These are phyloP conservation scores for Denticeps clupeoides DNA, from an alignment of 2,797 vertebrate species.

Conservation along the genomic window DNA sequence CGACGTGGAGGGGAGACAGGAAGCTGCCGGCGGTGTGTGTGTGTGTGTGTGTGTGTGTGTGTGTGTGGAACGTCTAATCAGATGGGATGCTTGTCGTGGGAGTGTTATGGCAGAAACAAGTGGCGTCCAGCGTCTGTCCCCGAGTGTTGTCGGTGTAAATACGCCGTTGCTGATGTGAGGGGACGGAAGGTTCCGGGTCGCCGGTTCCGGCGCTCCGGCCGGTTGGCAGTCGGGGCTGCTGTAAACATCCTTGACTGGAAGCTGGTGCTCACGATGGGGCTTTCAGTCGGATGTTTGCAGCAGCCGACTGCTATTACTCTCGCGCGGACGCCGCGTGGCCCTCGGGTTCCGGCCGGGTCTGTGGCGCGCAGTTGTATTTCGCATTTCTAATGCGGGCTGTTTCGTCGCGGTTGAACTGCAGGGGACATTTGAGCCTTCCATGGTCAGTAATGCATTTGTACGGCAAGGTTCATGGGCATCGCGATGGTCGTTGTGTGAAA, in stretches of 20 bases:
- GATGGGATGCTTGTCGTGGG: slow-evolving; percentile 24
- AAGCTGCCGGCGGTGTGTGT: slow-evolving; percentile 18
- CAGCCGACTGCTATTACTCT: slow-evolving; percentile 87
- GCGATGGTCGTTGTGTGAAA: no score
- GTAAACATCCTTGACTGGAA: slow-evolving; percentile 99
- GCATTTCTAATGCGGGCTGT: no score
- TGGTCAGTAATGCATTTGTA: no score
- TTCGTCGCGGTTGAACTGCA: no score
- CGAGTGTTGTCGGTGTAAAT: slow-evolving; percentile 34
- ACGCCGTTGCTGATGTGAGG: slow-evolving; percentile 18
- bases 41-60: slow-evolving; percentile 14
- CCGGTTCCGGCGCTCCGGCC: not conserved
- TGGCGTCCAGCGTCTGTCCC: slow-evolving; percentile 18
- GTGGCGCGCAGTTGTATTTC: no score
- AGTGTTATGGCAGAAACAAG: slow-evolving; percentile 33
- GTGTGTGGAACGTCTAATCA: slow-evolving; percentile 31
- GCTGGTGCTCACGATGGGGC: slow-evolving; percentile 78
- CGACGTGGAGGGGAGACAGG: slow-evolving; percentile 36
- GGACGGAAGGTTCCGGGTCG: no score
- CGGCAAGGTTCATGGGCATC: no score
- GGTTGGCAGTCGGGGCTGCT: slow-evolving; percentile 86
- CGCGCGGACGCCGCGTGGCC: no score
- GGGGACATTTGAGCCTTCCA: no score
- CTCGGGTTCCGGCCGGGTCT: no score
- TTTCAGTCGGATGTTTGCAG: slow-evolving; percentile 99